These are phyloP conservation scores for Lamprologus speciosus DNA, from an alignment of 2,113 vertebrate species.

Conservation along the genomic window DNA sequence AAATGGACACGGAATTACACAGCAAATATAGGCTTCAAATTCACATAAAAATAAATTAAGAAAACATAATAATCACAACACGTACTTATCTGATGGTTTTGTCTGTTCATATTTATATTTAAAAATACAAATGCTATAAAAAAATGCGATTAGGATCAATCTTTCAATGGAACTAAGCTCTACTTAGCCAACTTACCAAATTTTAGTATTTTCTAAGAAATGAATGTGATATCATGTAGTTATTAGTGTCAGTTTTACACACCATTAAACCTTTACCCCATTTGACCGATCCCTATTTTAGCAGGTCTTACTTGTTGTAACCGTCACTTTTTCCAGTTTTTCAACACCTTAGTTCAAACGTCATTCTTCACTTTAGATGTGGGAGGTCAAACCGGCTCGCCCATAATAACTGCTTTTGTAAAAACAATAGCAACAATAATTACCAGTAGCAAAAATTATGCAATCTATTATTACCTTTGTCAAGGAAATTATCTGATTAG, in stretches of 20 bases:
- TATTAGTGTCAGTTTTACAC: background rate
- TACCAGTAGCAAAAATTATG: background rate
- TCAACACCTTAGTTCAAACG: background rate
- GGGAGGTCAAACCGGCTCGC: background rate
- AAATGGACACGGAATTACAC: background rate
- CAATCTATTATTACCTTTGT: background rate
- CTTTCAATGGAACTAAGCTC: background rate
- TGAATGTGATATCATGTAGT: background rate
- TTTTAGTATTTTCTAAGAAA: background rate
- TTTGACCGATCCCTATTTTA: rapidly evolving
- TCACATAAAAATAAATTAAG: background rate
- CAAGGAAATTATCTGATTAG: background rate
- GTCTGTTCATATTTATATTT: background rate
- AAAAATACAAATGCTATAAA: background rate
- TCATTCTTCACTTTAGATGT: background rate
- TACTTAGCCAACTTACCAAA: background rate
- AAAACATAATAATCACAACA: background rate
- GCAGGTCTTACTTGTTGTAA: background rate
- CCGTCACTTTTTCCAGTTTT: background rate
- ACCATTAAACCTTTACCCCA: background rate
- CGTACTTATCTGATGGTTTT: background rate
- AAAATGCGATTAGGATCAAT: background rate
- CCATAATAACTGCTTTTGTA: rapidly evolving
- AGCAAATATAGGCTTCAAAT: background rate
- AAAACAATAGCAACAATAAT: background rate